These are phyloP conservation scores for Atrina japonica DNA, from an alignment of 2,888 invertebrate species.

Conservation along the genomic window DNA sequence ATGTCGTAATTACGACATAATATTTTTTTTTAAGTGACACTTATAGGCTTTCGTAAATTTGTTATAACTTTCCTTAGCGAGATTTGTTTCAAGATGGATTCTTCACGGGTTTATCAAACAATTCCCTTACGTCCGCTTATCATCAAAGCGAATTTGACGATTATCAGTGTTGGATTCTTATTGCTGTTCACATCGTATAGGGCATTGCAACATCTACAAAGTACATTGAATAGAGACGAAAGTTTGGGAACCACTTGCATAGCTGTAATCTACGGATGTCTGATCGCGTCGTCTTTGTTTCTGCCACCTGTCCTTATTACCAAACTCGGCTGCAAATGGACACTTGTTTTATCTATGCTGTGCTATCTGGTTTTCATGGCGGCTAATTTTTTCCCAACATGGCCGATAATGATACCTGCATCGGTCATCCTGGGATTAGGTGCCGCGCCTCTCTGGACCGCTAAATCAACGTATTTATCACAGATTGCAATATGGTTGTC, in stretches of 20 bases:
- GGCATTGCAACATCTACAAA: constrained; percentile 95
- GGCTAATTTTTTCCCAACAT: constrained; percentile 94
- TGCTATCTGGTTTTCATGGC: constrained; percentile 97
- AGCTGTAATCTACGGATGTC: constrained; percentile 94
- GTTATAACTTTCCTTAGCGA: too few species aligned
- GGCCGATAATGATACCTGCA: constrained; percentile 88
- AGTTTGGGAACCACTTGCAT: constrained; percentile 94
- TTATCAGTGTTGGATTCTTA: constrained; percentile 95
- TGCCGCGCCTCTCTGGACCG: constrained; percentile 98
- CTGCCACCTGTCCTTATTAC: constrained; percentile 81
- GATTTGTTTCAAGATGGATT: too few species aligned
- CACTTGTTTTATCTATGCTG: constrained; percentile 93
- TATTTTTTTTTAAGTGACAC: too few species aligned
- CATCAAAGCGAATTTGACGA: too few species aligned
- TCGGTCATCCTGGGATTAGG: constrained; percentile 95
- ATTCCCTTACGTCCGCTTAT: too few species aligned
- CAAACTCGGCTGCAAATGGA: constrained; percentile 96
- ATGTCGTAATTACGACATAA: too few species aligned
- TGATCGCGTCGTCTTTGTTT: constrained; percentile 97
- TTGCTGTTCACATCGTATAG: constrained; percentile 97
- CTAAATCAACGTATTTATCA: constrained; percentile 97
- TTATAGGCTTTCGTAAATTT: too few species aligned
- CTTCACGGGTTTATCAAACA: too few species aligned
- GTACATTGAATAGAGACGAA: constrained; percentile 93
- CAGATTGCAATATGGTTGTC: constrained; percentile 90